These are phyloP conservation scores for Hemicordylus capensis DNA, from an alignment of 2,113 vertebrate species.

Conservation along the genomic window DNA sequence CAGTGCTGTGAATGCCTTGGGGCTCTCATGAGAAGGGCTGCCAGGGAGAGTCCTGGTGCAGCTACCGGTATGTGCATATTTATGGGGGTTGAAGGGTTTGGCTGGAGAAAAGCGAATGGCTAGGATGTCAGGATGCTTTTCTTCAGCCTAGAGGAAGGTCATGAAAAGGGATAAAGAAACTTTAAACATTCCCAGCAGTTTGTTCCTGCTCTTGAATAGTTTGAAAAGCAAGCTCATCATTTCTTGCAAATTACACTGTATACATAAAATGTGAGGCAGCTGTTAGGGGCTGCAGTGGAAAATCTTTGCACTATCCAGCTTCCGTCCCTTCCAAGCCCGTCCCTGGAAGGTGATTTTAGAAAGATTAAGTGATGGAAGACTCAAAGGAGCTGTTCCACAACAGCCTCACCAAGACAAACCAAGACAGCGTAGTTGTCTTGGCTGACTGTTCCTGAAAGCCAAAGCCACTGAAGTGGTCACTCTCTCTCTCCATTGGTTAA, in stretches of 20 bases:
- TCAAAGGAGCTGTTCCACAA: neutral
- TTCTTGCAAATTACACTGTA: neutral
- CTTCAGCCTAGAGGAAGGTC: neutral
- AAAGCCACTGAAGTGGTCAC: too few relatives aligned
- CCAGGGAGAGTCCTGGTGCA: too few relatives aligned
- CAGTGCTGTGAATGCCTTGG: too few relatives aligned
- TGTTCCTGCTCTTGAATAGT: neutral
- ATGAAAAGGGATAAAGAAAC: neutral
- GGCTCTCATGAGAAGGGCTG: neutral
- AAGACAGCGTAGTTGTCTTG: neutral
- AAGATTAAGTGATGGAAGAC: conserved; percentile 1
- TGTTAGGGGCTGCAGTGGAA: neutral
- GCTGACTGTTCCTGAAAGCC: neutral
- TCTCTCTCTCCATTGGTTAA: neutral
- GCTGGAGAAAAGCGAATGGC: neutral
- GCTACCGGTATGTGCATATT: neutral
- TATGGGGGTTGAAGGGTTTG: neutral
- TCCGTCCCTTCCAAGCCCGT: too few relatives aligned
- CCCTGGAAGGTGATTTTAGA: neutral
- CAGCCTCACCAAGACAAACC: neutral
- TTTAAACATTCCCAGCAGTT: neutral
- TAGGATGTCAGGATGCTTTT: neutral
- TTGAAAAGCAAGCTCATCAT: neutral
- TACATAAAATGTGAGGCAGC: neutral
- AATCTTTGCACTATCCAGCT: neutral